Base-by-base conservation (phyloP, 2,797 vertebrate genomes). In the Myotis myotis region DNA sequence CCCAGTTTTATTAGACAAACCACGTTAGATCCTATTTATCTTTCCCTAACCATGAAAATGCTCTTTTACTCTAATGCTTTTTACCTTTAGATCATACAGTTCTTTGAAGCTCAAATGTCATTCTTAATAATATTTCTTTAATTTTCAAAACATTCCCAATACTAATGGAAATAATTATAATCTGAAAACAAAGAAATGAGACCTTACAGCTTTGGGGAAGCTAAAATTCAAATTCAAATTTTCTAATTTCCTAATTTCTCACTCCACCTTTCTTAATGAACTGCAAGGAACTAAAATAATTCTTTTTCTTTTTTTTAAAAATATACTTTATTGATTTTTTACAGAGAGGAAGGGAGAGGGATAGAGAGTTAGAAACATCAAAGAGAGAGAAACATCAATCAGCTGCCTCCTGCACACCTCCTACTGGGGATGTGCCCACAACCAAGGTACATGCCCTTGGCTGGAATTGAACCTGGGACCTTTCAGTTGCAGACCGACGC, bases 111-210 rank as follows among this genome's bases (percentile, higher is more conserved):
- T 53, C 80, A 87, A 71, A 78, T 57, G 16, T 23, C 44, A 55
- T 74, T 47, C 82, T 47, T 95, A 80, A 74, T 95, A 80, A 79
- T 57, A 23, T 57, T 49, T 86, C 36, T 68, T 87, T 95, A 68
- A 84, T 80, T 94, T 91, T 92, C 22, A 92, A 86, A 57, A 76
- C 15, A 82, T 9, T 8, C 6, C 36, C 13, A 12, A 71, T 87
- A 79, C 66, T 84, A 88, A 87, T 76, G 75, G 9, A 44, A 68
- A 74, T 66, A 72, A 80, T 44, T 95, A 83, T 80, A 90, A 85
- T 47, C 20, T 89, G 62, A 36, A 95, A 91, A 79, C 36, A 28
- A 79, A 75, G n/a, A 71, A 75, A 79, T 38, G 71, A 76, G 81
- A 75, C 19, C 19, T 74, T 71, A 49, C 3, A 64, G 36, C 41